Evolutionary conservation across 2,888 invertebrate species (phyloP).

Genomic region (Odontocolon sp.): DNA sequence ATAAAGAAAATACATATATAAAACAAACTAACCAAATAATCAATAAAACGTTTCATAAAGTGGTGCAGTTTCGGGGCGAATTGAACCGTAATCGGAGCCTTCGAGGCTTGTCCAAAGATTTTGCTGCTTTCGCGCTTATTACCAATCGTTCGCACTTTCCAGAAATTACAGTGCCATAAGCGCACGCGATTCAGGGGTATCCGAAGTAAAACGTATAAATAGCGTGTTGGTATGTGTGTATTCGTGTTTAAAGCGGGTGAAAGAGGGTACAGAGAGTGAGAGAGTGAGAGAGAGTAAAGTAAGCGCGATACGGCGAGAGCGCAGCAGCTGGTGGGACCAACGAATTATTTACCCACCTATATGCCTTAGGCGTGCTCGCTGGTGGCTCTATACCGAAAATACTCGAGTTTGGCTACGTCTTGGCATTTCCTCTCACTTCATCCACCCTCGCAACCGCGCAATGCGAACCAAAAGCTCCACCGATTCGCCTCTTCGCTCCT

Average conservation of each 20-base stretch:
- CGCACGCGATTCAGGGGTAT: conserved; percentile 47
- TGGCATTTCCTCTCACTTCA: conserved; percentile 32
- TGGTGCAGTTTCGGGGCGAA: no score
- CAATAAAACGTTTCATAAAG: no score
- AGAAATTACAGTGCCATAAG: conserved; percentile 40
- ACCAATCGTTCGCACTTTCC: background rate
- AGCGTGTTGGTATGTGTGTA: conserved; percentile 47
- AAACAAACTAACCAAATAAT: no score
- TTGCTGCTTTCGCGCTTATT: background rate
- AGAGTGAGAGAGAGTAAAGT: conserved; percentile 33
- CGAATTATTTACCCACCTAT: conserved; percentile 73
- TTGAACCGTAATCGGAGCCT: no score
- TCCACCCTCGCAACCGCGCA: conserved; percentile 37
- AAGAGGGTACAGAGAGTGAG: conserved; percentile 7
- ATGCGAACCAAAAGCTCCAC: conserved; percentile 3
- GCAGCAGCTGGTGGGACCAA: conserved; percentile 55
- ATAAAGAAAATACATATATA: no score
- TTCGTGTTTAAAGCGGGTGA: conserved; percentile 44
- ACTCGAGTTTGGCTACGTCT: conserved; percentile 63
- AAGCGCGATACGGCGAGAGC: conserved; percentile 2
- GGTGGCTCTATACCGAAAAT: conserved; percentile 70
- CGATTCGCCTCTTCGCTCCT: background rate
- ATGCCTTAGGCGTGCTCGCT: conserved; percentile 54
- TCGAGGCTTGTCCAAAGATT: no score
- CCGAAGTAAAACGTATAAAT: conserved; percentile 67